These are phyloP conservation scores for Chaetorhynchus papuensis DNA, from an alignment of 2,113 vertebrate genomes.

Conservation along the genomic window DNA sequence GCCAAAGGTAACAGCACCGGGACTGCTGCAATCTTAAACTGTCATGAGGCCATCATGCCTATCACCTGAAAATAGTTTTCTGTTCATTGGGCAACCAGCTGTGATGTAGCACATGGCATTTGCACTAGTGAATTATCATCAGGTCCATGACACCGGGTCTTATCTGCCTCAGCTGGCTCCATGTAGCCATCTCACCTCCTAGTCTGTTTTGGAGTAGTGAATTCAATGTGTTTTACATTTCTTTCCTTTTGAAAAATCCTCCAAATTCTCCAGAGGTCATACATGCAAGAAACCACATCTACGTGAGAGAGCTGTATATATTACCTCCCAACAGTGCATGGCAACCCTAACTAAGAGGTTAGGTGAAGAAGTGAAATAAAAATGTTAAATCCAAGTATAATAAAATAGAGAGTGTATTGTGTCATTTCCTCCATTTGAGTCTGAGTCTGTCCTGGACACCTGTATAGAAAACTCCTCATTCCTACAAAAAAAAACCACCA, in stretches of 20 bases:
- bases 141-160: background rate
- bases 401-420: background rate
- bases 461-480: background rate
- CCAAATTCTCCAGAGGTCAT: background rate
- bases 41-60: background rate
- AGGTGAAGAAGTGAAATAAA: background rate
- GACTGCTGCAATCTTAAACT: background rate
- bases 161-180: background rate
- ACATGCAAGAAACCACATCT: background rate
- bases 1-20: fast-evolving
- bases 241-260: background rate
- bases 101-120: background rate
- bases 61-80: conserved; percentile 20
- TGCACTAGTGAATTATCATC: background rate
- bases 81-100: conserved; percentile 9
- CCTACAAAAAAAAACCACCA: background rate
- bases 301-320: background rate
- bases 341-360: background rate
- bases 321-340: background rate
- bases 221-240: background rate
- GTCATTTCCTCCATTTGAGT: background rate
- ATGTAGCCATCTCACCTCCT: background rate
- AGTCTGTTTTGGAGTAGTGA: background rate
- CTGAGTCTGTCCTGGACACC: background rate
- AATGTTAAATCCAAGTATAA: background rate